Conservation (phyloP, 2,113 vertebrate species). For the Catharus minimus region DNA sequence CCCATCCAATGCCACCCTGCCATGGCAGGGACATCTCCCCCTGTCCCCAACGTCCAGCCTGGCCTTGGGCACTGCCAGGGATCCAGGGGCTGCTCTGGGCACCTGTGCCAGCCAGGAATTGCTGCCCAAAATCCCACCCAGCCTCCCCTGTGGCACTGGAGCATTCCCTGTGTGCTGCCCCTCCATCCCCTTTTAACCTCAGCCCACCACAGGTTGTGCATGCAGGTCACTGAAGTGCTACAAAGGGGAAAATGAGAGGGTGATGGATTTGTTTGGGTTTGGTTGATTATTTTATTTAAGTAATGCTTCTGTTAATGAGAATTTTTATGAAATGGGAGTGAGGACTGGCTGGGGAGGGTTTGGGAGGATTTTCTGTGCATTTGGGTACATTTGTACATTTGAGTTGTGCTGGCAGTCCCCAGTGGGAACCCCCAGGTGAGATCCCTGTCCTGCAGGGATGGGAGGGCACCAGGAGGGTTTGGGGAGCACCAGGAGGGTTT, state of each 20-base stretch:
- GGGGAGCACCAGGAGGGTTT: neutral
- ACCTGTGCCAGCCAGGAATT: fast-evolving
- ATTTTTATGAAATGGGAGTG: neutral
- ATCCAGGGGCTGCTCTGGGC: neutral
- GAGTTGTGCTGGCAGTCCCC: neutral
- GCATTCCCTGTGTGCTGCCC: neutral
- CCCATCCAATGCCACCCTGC: neutral
- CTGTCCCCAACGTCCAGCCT: fast-evolving
- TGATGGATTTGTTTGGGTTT: neutral
- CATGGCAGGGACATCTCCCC: fast-evolving
- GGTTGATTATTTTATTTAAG: neutral
- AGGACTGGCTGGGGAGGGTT: neutral
- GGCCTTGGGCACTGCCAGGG: neutral
- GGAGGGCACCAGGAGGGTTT: neutral
- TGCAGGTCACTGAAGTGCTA: neutral
- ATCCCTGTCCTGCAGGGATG: fast-evolving
- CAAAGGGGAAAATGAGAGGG: too few relatives aligned
- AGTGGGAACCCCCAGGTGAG: fast-evolving
- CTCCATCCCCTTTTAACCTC: neutral
- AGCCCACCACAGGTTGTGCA: fast-evolving
- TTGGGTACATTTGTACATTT: too few relatives aligned
- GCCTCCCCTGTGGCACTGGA: neutral
- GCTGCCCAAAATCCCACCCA: neutral
- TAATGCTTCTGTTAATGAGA: neutral
- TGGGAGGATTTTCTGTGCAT: neutral